A percentile compares a stretch with the other conserved stretches of the same genome.
Conservation (phyloP, 2,888 invertebrate species). For the Calameuta filiformis region DNA sequence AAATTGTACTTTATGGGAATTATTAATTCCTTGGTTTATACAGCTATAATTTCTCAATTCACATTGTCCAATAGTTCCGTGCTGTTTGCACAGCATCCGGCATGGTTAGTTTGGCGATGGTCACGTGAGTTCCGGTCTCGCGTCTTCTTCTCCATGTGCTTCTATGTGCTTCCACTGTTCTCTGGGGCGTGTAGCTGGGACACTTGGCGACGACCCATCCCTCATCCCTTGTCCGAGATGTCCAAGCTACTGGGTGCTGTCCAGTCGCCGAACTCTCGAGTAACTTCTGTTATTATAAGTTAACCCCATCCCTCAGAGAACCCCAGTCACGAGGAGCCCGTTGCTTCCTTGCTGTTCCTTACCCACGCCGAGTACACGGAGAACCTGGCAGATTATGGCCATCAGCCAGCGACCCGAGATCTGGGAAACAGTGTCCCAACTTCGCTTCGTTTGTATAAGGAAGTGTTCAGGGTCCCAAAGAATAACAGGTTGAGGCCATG, state of each 20-base stretch:
- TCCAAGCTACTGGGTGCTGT: conserved; percentile 52
- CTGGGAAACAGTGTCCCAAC: conserved; percentile 47
- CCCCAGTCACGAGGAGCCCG: conserved; percentile 19
- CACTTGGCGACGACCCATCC: conserved; percentile 65
- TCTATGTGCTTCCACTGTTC: conserved; percentile 49
- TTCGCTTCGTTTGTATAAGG: conserved; percentile 57
- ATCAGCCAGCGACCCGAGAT: conserved; percentile 61
- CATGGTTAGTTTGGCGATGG: conserved; percentile 49
- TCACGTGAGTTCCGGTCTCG: conserved; percentile 47
- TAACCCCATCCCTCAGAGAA: conserved; percentile 49
- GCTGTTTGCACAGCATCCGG: conserved; percentile 47
- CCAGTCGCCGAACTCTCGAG: conserved; percentile 62
- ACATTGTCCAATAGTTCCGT: conserved; percentile 43
- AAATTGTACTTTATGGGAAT: not conserved
- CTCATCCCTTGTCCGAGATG: conserved; percentile 58
- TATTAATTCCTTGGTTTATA: not conserved
- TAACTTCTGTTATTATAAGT: conserved; percentile 67
- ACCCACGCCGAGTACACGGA: conserved; percentile 3
- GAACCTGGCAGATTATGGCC: conserved; percentile 59
- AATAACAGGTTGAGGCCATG: conserved; percentile 56
- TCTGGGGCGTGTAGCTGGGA: conserved; percentile 52
- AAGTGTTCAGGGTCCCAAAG: conserved; percentile 59
- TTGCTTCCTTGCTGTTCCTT: conserved; percentile 1
- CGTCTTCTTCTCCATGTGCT: conserved; percentile 49
- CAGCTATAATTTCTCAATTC: conserved; percentile 46